Percentiles rank a stretch among this genome's conserved stretches.
Evolutionary conservation across 2,113 vertebrate species (phyloP).

Genomic region (Herpetotheres cachinnans): DNA sequence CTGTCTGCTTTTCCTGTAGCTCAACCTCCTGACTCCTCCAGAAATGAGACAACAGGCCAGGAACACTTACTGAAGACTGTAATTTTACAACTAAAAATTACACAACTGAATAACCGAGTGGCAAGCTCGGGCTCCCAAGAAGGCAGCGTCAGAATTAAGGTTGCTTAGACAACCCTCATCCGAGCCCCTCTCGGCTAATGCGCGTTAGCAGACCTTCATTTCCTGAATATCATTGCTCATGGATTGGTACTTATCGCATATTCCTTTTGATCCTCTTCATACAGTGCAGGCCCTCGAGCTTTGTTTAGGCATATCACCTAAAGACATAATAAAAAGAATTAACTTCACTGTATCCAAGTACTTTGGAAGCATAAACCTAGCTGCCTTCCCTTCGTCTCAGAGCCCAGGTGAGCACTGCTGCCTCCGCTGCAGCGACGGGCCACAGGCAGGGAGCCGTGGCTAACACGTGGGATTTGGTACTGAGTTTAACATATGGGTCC

Average conservation of each 20-base stretch:
- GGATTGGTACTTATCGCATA: background rate
- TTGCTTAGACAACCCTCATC: background rate
- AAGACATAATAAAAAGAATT: background rate
- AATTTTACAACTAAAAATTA: background rate
- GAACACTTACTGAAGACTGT: background rate
- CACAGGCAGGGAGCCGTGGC: background rate
- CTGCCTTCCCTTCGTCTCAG: background rate
- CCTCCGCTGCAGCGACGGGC: fast-evolving
- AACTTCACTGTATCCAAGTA: background rate
- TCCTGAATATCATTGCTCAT: background rate
- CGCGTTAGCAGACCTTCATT: background rate
- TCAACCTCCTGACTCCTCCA: background rate
- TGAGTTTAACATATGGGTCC: background rate
- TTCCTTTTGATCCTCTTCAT: background rate
- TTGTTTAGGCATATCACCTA: background rate
- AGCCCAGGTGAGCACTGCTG: background rate
- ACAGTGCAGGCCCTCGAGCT: background rate
- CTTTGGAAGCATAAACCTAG: background rate
- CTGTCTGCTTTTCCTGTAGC: background rate
- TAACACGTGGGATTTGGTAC: background rate
- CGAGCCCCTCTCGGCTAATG: background rate
- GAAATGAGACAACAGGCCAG: fast-evolving
- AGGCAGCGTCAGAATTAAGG: background rate
- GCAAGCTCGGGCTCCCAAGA: background rate
- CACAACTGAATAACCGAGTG: fast-evolving